Conservation (phyloP, 2,113 vertebrate genomes). For the Lonchura striata region DNA sequence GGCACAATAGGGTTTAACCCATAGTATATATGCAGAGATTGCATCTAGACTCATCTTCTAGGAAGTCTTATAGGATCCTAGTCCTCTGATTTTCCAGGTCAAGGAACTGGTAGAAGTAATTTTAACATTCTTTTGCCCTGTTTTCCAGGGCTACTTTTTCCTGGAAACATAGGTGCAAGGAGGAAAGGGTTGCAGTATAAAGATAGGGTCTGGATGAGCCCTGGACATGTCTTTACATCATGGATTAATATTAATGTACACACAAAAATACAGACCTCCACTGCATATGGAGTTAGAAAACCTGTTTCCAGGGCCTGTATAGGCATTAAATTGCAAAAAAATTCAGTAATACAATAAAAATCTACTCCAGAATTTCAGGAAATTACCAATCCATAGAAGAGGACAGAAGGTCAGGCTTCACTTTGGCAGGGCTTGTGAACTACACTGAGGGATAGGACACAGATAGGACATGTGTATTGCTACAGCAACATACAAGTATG, state of each 20-base stretch:
- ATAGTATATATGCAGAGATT: not conserved
- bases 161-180: not conserved
- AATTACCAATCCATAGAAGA: not conserved
- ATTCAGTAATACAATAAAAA: not conserved
- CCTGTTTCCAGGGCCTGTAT: not conserved
- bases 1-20: not conserved
- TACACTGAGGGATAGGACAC: not conserved
- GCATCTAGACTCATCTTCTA: not conserved
- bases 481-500: not conserved
- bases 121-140: not conserved
- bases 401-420: not conserved
- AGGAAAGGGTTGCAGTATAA: not conserved
- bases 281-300: not conserved
- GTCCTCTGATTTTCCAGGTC: not conserved
- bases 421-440: not conserved
- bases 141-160: not conserved
- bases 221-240: not conserved
- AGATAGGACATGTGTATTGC: accelerated
- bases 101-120: not conserved
- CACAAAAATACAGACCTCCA: not conserved
- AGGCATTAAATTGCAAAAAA: not conserved
- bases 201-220: not conserved
- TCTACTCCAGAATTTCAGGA: not conserved
- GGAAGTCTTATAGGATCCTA: not conserved
- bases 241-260: not conserved